Conservation (phyloP, 1,140 invertebrate genomes). For the Tetragnatha versicolor region DNA sequence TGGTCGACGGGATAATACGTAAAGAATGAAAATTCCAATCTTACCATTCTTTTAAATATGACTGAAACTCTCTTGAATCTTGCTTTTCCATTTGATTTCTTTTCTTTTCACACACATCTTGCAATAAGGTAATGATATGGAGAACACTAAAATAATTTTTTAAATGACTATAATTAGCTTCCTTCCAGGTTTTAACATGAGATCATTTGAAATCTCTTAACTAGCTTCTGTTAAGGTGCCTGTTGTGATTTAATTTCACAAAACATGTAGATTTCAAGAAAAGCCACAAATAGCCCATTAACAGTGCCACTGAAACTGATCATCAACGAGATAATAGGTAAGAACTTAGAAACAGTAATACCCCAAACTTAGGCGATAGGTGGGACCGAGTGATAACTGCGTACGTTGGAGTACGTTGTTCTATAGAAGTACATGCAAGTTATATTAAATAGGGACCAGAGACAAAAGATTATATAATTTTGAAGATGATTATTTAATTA, state of each 20-base stretch:
- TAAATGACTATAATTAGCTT: background rate
- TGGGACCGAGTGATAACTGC: no score
- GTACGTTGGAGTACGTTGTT: no score
- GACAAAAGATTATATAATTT: no score
- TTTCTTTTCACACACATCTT: constrained; percentile 4
- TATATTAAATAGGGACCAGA: no score
- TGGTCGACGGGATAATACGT: background rate
- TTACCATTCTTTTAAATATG: constrained; percentile 2
- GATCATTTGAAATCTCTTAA: background rate
- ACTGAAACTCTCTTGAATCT: background rate
- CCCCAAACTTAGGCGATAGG: no score
- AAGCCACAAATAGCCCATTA: background rate
- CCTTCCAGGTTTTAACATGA: background rate
- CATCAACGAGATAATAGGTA: background rate
- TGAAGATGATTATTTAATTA: no score
- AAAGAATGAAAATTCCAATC: background rate
- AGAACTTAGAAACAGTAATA: no score
- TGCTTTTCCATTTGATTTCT: background rate
- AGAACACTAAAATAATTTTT: background rate
- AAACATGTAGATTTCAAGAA: background rate
- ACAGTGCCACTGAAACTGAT: background rate
- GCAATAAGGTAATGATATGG: constrained; percentile 8
- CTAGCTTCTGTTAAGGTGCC: background rate
- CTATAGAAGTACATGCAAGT: no score
- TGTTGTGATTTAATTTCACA: background rate